These are phyloP conservation scores for Caenorhabditis drosophilae DNA, from an alignment of 2,888 invertebrate species.

Conservation along the genomic window DNA sequence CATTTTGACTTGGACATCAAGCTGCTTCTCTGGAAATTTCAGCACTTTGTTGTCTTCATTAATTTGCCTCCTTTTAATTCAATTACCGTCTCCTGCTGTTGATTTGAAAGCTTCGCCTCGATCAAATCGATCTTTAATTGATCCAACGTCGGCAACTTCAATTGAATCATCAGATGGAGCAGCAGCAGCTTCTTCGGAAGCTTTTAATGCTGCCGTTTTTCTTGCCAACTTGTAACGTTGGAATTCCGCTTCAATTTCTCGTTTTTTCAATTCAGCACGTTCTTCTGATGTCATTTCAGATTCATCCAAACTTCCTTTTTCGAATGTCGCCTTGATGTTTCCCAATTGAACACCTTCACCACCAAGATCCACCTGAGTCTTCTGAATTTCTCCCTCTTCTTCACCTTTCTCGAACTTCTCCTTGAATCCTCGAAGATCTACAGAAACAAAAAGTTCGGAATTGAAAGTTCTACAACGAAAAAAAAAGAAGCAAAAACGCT, in stretches of 20 bases:
- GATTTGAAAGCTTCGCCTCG: conserved; percentile 46
- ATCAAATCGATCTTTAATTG: conserved; percentile 58
- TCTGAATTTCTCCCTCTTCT: conserved; percentile 45
- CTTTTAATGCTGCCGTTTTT: conserved; percentile 51
- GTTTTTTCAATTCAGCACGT: conserved; percentile 63
- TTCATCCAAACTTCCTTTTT: conserved; percentile 64
- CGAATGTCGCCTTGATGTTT: conserved; percentile 65
- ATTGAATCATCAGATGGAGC: background rate
- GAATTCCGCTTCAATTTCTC: conserved; percentile 68
- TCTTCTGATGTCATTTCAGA: conserved; percentile 65
- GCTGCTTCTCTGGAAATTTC: conserved; percentile 23
- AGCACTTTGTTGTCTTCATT: no score
- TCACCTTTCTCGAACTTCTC: conserved; percentile 66
- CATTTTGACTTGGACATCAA: conserved; percentile 67
- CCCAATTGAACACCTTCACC: conserved; percentile 59
- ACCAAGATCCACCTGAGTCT: conserved; percentile 56
- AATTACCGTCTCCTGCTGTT: conserved; percentile 13
- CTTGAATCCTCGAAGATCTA: conserved; percentile 66
- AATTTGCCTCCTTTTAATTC: no score
- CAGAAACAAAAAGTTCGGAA: conserved; percentile 11
- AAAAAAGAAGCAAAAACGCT: no score
- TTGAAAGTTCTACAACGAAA: background rate
- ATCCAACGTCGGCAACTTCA: conserved; percentile 48
- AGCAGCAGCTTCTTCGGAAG: conserved; percentile 20
- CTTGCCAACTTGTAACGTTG: conserved; percentile 65